These are phyloP conservation scores for Pseudachorutes palmiensis DNA, from an alignment of 1,140 invertebrate genomes.

Conservation along the genomic window DNA sequence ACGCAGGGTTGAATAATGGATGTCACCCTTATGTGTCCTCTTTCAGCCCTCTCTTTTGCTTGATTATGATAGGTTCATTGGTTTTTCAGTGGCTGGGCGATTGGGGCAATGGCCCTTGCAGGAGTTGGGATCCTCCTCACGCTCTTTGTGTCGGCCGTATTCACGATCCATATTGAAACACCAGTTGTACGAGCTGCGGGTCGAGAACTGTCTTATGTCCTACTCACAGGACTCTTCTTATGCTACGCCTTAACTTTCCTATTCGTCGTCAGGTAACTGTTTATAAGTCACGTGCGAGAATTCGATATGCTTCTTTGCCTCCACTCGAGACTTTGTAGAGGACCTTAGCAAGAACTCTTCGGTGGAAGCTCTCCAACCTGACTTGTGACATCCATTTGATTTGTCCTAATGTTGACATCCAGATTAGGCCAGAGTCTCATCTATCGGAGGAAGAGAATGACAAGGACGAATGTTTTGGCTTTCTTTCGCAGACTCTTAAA, in stretches of 20 bases:
- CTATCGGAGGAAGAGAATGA: too few species aligned
- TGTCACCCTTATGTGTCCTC: background rate
- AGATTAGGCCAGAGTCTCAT: too few species aligned
- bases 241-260: slow-evolving; percentile 82
- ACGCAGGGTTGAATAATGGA: background rate
- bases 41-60: background rate
- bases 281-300: too few species aligned
- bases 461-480: too few species aligned
- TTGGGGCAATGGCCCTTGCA: slow-evolving; percentile 63
- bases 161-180: slow-evolving; percentile 68
- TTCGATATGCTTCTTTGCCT: too few species aligned
- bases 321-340: too few species aligned
- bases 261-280: slow-evolving; percentile 57
- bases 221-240: slow-evolving; percentile 76
- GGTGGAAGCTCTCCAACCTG: too few species aligned
- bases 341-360: too few species aligned
- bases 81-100: slow-evolving; percentile 68
- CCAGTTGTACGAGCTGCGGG: slow-evolving; percentile 84
- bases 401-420: too few species aligned
- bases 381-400: too few species aligned
- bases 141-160: slow-evolving; percentile 49
- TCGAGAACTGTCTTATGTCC: slow-evolving; percentile 76
- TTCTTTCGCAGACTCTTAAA: too few species aligned
- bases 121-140: slow-evolving; percentile 45
- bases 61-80: background rate